phyloP scores from a whole-genome alignment of 2,888 invertebrate species.

The Vandiemenella viatica region DNA sequence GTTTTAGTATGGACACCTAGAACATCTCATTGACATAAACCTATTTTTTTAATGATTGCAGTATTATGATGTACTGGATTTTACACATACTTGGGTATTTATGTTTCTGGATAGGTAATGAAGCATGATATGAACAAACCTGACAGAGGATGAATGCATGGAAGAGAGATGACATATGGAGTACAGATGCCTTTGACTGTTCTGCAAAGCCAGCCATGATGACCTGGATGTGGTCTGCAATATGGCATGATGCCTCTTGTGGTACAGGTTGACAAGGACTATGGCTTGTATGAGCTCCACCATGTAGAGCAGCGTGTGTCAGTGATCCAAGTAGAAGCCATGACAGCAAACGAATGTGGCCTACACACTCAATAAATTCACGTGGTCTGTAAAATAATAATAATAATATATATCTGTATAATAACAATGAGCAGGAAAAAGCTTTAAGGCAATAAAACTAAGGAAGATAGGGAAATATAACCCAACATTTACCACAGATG shows the following conservation, averaged over 20 bases:
- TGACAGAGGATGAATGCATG: constrained; percentile 96
- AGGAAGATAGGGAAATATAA: too few relatives aligned
- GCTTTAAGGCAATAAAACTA: too few relatives aligned
- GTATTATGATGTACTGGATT: too few relatives aligned
- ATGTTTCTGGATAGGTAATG: too few relatives aligned
- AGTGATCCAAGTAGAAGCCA: constrained; percentile 95
- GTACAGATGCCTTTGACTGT: constrained; percentile 77
- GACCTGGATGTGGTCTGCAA: constrained; percentile 93
- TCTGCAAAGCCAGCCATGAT: constrained; percentile 96
- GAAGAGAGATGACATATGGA: constrained; percentile 91
- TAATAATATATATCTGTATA: too few relatives aligned
- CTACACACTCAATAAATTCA: constrained; percentile 89
- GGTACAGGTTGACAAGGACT: constrained; percentile 65
- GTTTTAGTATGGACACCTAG: too few relatives aligned
- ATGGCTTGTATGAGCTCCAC: constrained; percentile 23
- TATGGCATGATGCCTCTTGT: constrained; percentile 87
- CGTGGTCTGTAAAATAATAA: constrained; percentile 52
- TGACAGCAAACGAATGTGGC: constrained; percentile 83
- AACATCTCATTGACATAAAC: too few relatives aligned
- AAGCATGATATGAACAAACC: too few relatives aligned
- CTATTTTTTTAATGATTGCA: too few relatives aligned
- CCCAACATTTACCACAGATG: too few relatives aligned
- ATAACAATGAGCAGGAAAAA: too few relatives aligned
- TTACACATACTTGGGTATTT: too few relatives aligned
- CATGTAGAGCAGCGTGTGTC: constrained; percentile 62